These are phyloP conservation scores for Leuciscus idus DNA, from an alignment of 2,113 vertebrate species.

Conservation along the genomic window DNA sequence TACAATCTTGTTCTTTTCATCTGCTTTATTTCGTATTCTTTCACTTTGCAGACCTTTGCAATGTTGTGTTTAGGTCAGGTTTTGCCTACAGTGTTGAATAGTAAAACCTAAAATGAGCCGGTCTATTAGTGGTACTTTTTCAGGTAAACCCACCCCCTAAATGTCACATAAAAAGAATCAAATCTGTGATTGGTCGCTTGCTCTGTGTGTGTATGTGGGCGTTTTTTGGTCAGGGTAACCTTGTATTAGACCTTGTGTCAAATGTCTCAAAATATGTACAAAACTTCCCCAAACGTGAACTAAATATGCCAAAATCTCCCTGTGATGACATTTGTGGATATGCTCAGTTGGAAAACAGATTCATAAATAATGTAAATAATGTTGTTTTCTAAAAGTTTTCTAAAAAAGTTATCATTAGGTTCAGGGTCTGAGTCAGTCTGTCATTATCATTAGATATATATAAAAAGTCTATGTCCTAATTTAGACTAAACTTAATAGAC, in stretches of 20 bases:
- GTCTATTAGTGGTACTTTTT: background rate
- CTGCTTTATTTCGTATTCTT: conserved; percentile 80
- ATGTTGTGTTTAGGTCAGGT: background rate
- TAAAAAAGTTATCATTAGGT: background rate
- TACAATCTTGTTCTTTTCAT: conserved; percentile 93
- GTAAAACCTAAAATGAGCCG: background rate
- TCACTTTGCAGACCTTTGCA: conserved; percentile 70
- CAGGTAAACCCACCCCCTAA: background rate
- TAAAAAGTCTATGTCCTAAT: background rate
- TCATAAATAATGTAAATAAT: background rate
- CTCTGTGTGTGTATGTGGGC: background rate
- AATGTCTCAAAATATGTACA: background rate
- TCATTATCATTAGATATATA: background rate
- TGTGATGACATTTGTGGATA: background rate
- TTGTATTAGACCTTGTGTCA: background rate
- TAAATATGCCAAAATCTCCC: background rate
- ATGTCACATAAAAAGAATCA: background rate
- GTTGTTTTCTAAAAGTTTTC: background rate
- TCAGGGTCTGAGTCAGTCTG: background rate
- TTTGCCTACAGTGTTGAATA: background rate
- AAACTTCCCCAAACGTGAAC: background rate
- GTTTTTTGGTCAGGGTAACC: background rate
- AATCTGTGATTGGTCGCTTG: background rate
- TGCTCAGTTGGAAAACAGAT: background rate
- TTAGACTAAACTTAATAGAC: background rate